phyloP scores from a whole-genome alignment of 2,888 invertebrate species.

The Epinotia ramella region DNA sequence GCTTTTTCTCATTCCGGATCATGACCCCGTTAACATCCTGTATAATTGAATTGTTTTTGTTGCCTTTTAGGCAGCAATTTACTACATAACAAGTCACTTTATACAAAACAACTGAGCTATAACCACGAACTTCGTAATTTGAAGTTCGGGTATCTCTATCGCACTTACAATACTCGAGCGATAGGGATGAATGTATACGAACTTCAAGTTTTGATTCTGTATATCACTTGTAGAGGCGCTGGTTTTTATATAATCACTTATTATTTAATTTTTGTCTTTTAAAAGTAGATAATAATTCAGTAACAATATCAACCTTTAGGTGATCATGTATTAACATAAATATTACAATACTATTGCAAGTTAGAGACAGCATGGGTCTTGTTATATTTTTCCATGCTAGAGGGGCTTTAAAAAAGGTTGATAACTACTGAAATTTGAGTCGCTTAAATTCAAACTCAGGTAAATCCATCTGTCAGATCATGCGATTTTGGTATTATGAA shows the following conservation, averaged over 20 bases:
- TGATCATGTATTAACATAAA: neutral
- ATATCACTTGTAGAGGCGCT: too few species aligned
- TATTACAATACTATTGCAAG: neutral
- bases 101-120: too few species aligned
- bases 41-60: neutral
- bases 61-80: constrained; percentile 13
- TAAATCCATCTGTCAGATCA: too few species aligned
- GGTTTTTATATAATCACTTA: neutral
- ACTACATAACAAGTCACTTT: constrained; percentile 11
- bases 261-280: neutral
- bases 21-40: too few species aligned
- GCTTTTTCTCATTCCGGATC: too few species aligned
- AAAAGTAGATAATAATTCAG: neutral
- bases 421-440: neutral
- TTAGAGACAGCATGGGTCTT: neutral
- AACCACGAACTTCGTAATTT: too few species aligned
- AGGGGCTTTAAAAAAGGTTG: neutral
- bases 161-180: too few species aligned
- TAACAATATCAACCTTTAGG: neutral
- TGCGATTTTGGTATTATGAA: too few species aligned
- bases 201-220: too few species aligned
- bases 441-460: too few species aligned
- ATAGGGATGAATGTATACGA: too few species aligned
- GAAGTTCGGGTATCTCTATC: too few species aligned
- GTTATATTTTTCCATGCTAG: neutral